Percentiles rank a stretch among this genome's conserved stretches.
Conservation (phyloP, 2,797 vertebrate genomes). For the Catamblyrhynchus diadema region DNA sequence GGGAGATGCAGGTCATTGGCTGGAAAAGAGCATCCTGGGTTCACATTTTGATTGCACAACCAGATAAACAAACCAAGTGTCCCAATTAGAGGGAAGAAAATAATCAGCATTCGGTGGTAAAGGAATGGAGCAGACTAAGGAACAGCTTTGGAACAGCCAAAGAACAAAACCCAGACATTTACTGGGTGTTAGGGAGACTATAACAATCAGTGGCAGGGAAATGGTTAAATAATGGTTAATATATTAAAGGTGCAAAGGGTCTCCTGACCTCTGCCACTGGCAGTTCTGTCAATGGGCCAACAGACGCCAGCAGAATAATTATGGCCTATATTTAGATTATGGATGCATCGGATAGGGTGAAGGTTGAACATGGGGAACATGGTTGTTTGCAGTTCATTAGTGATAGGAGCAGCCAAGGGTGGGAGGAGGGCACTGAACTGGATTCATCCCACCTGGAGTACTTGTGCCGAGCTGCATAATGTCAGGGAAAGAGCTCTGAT, state of each 20-base stretch:
- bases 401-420: constrained; percentile 22
- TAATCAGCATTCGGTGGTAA: not conserved
- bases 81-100: constrained; percentile 46
- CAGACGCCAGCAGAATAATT: constrained; percentile 51
- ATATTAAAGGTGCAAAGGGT: constrained; percentile 36
- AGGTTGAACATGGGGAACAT: constrained; percentile 55
- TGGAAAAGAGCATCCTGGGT: constrained; percentile 20
- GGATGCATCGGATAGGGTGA: constrained; percentile 44
- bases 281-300: constrained; percentile 43
- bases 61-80: constrained; percentile 20
- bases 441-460: constrained; percentile 53
- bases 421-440: constrained; percentile 54
- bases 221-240: constrained; percentile 27
- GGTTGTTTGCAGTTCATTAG: constrained; percentile 69
- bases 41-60: constrained; percentile 26
- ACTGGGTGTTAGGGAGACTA: not conserved
- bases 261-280: constrained; percentile 50
- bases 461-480: constrained; percentile 50
- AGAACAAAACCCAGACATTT: not conserved
- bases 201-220: not conserved
- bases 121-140: not conserved
- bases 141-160: not conserved
- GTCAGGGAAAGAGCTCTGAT: constrained; percentile 23
- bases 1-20: constrained; percentile 33
- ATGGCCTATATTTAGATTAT: constrained; percentile 63